Percentiles rank a stretch among this genome's conserved stretches.
These are phyloP conservation scores for Globodera ellingtonae DNA, from an alignment of 1,140 invertebrate genomes.

Conservation along the genomic window DNA sequence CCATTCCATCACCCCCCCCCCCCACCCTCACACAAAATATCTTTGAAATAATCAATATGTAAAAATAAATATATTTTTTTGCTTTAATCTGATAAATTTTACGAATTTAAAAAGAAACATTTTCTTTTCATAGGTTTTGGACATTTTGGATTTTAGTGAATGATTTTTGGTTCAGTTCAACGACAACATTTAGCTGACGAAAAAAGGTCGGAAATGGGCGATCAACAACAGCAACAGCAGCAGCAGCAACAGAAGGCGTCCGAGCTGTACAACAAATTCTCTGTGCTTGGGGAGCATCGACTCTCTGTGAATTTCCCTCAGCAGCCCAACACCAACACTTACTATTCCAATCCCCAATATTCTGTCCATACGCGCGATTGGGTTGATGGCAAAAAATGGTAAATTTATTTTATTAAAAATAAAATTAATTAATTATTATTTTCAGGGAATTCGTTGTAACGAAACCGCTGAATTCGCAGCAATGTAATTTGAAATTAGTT, in stretches of 20 bases:
- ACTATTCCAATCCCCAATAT: constrained; percentile 8
- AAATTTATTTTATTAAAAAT: not conserved
- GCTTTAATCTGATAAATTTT: too few relatives aligned
- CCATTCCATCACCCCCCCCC: too few relatives aligned
- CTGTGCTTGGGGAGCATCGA: constrained; percentile 12
- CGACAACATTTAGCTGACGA: not conserved
- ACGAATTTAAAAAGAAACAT: too few relatives aligned
- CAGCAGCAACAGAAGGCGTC: not conserved
- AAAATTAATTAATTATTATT: not conserved
- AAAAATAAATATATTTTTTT: too few relatives aligned
- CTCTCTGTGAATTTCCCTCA: constrained; percentile 14
- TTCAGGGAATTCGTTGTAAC: constrained; percentile 21
- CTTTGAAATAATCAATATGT: too few relatives aligned
- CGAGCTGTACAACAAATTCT: constrained; percentile 2
- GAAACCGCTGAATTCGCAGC: not conserved
- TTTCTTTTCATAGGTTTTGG: too few relatives aligned
- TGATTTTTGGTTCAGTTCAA: not conserved
- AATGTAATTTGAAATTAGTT: constrained; percentile 3
- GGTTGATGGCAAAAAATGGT: constrained; percentile 28
- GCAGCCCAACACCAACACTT: constrained; percentile 10
- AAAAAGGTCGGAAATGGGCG: not conserved
- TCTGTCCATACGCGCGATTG: constrained; percentile 6
- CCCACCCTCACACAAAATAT: too few relatives aligned
- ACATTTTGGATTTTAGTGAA: too few relatives aligned
- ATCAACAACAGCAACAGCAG: not conserved